phyloP scores from a whole-genome alignment of 2,113 vertebrate species.

The Elephantulus edwardii region DNA sequence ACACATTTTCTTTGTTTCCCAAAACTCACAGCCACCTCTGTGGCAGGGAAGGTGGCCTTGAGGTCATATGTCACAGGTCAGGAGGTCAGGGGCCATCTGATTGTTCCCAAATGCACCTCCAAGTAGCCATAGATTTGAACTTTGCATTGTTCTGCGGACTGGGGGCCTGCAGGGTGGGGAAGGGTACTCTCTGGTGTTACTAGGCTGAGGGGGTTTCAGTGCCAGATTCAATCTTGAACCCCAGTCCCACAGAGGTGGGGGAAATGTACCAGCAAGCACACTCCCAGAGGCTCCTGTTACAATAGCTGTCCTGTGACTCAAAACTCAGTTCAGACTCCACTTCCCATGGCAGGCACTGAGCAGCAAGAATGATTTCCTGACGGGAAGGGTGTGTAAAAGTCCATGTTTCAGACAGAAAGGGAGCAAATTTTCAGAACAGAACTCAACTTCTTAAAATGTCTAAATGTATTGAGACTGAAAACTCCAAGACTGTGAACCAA shows the following conservation, averaged over 20 bases:
- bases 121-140: constrained; percentile 61
- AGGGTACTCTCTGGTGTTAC: too few relatives aligned
- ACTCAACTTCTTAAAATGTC: not conserved
- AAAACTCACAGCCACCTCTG: not conserved
- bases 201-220: too few relatives aligned
- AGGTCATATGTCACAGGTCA: constrained; percentile 27
- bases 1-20: constrained; percentile 10
- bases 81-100: constrained; percentile 43
- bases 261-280: not conserved
- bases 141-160: not conserved
- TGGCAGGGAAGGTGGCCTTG: not conserved
- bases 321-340: not conserved
- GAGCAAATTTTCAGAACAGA: not conserved
- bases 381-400: not conserved
- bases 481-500: not conserved
- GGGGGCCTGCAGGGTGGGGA: not conserved
- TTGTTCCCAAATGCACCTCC: constrained; percentile 56
- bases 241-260: fast-evolving
- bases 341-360: not conserved
- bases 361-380: not conserved
- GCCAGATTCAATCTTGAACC: too few relatives aligned
- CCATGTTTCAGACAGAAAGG: not conserved
- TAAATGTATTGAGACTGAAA: not conserved
- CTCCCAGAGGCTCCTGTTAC: fast-evolving
- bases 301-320: not conserved